Conservation (phyloP, 2,888 invertebrate genomes). For the Emmelina monodactyla region DNA sequence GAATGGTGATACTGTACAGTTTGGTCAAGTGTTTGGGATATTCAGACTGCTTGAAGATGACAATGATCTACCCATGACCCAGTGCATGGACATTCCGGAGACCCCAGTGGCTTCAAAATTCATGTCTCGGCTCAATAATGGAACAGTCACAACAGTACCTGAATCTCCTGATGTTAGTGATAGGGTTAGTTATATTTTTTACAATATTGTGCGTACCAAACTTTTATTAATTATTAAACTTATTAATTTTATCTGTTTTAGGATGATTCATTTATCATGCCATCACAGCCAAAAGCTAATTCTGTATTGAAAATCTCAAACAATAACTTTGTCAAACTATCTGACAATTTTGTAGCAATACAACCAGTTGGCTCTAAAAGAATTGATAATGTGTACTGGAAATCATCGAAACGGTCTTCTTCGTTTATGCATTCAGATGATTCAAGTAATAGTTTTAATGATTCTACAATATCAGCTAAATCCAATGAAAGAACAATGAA, state of each 20-base stretch:
- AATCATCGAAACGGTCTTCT: slow-evolving; percentile 37
- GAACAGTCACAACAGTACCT: slow-evolving; percentile 31
- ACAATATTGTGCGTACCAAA: not conserved
- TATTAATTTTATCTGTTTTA: slow-evolving; percentile 22
- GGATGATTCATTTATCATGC: slow-evolving; percentile 46
- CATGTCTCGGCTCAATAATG: slow-evolving; percentile 25
- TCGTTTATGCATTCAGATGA: slow-evolving; percentile 29
- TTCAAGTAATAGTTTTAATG: slow-evolving; percentile 15
- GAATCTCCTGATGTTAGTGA: slow-evolving; percentile 56
- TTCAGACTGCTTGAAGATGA: slow-evolving; percentile 42
- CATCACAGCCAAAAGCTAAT: slow-evolving; percentile 29
- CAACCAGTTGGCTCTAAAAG: slow-evolving; percentile 33
- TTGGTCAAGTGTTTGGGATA: slow-evolving; percentile 48
- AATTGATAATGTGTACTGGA: slow-evolving; percentile 38
- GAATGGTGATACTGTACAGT: slow-evolving; percentile 48
- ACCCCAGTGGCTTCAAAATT: slow-evolving; percentile 30
- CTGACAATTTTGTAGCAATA: slow-evolving; percentile 29
- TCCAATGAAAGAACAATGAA: not conserved
- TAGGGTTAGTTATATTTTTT: slow-evolving; percentile 24
- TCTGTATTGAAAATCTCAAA: slow-evolving; percentile 25
- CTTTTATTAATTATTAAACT: not conserved
- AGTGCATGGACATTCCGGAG: slow-evolving; percentile 43
- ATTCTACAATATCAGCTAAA: not conserved
- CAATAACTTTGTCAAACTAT: slow-evolving; percentile 32
- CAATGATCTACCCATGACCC: slow-evolving; percentile 45